These are phyloP conservation scores for Dolichallabes microphthalmus DNA, from an alignment of 2,113 vertebrate species.

Conservation along the genomic window DNA sequence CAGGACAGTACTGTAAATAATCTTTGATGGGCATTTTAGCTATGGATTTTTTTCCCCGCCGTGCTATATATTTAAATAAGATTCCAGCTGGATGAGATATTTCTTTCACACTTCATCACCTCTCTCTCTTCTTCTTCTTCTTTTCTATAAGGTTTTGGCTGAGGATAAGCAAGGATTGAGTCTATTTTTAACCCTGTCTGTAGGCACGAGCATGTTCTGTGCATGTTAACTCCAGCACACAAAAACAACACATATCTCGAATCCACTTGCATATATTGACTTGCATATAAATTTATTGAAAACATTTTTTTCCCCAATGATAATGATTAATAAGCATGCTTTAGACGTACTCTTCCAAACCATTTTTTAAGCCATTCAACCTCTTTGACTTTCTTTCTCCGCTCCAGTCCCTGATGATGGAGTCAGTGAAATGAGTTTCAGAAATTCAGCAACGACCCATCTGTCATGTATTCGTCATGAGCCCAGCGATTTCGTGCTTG, in stretches of 20 bases:
- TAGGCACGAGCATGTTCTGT: conserved; percentile 17
- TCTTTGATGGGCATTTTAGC: background rate
- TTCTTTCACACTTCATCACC: conserved; percentile 10
- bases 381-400: background rate
- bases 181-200: conserved; percentile 36
- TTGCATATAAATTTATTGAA: background rate
- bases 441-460: conserved; percentile 4
- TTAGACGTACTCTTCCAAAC: background rate
- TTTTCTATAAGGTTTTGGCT: conserved; percentile 15
- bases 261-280: background rate
- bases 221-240: background rate
- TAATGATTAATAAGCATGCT: background rate
- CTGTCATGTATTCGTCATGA: background rate
- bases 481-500: background rate
- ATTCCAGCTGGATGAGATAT: conserved; percentile 10
- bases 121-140: conserved; percentile 3
- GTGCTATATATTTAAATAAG: background rate
- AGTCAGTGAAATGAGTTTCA: conserved; percentile 18
- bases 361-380: background rate
- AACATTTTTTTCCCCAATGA: background rate
- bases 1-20: background rate
- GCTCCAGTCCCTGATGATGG: background rate
- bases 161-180: background rate
- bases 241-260: background rate
- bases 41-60: background rate